Percentiles rank a stretch among this genome's conserved stretches.
Conservation (phyloP, 2,113 vertebrate genomes). For the Crotophaga sulcirostris region DNA sequence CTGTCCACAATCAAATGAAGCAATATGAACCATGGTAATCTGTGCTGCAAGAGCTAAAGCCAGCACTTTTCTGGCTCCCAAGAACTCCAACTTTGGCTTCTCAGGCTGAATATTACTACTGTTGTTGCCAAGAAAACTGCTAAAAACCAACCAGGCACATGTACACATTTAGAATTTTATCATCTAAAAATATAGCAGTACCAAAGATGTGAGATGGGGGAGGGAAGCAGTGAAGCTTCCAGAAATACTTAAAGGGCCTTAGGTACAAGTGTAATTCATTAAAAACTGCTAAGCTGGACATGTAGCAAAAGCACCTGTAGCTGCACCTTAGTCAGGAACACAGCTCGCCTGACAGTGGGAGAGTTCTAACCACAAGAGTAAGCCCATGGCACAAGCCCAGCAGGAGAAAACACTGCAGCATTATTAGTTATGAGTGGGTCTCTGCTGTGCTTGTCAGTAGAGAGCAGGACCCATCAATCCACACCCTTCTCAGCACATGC, state of each 20-base stretch:
- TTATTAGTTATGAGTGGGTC: neutral
- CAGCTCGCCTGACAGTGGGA: neutral
- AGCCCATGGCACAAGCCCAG: neutral
- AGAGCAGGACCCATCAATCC: neutral
- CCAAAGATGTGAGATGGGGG: neutral
- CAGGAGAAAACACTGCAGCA: neutral
- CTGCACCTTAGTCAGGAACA: neutral
- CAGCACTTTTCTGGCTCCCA: neutral
- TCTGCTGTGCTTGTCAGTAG: accelerated
- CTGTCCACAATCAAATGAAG: neutral
- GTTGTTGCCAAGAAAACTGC: neutral
- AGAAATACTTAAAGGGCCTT: neutral
- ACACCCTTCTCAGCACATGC: neutral
- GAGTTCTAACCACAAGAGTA: neutral
- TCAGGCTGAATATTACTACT: neutral
- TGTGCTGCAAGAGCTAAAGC: neutral
- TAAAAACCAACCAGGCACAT: neutral
- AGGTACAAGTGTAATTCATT: neutral
- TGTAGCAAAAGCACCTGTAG: neutral
- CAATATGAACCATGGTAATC: accelerated
- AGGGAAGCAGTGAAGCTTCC: neutral
- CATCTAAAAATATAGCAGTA: neutral
- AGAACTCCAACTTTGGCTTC: neutral
- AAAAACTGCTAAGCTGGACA: neutral
- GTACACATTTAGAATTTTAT: neutral